Conservation (phyloP, 2,797 vertebrate species). For the Thaleichthys pacificus region DNA sequence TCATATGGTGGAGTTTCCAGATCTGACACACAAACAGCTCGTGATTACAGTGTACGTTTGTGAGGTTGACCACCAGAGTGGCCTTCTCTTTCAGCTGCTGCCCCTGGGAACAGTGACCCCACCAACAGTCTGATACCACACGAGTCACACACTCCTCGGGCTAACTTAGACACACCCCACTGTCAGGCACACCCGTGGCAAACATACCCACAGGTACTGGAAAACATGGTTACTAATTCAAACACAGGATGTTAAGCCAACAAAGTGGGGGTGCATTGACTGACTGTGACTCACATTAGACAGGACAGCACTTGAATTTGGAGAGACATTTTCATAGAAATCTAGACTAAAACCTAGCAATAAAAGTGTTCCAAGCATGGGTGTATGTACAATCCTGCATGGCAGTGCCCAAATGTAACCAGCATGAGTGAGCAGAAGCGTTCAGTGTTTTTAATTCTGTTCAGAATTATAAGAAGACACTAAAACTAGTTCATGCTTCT, state of each 20-base stretch:
- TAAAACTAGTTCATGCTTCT: too few relatives aligned
- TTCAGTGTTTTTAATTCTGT: too few relatives aligned
- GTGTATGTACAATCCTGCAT: too few relatives aligned
- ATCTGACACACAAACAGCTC: slow-evolving; percentile 29
- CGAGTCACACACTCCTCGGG: slow-evolving; percentile 42
- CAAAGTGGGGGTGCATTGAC: slow-evolving; percentile 4
- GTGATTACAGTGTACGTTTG: slow-evolving; percentile 21
- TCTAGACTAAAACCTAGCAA: too few relatives aligned
- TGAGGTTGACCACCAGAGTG: slow-evolving; percentile 42
- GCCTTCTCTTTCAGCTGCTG: slow-evolving; percentile 31
- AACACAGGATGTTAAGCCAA: slow-evolving; percentile 2
- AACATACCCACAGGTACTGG: slow-evolving; percentile 42
- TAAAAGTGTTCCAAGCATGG: too few relatives aligned
- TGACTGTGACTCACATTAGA: neutral
- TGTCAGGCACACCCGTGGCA: slow-evolving; percentile 46
- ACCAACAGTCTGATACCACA: slow-evolving; percentile 44
- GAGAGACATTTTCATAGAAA: too few relatives aligned
- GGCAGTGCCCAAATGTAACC: too few relatives aligned
- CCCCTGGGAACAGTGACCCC: slow-evolving; percentile 1
- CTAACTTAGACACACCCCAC: slow-evolving; percentile 36
- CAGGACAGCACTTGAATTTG: neutral
- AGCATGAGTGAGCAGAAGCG: too few relatives aligned
- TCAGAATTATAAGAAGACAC: too few relatives aligned
- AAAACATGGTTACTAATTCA: slow-evolving; percentile 33
- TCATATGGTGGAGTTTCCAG: slow-evolving; percentile 52